A percentile compares a stretch with the other conserved stretches of the same genome.
phyloP scores from a whole-genome alignment of 1,140 invertebrate genomes.

The Triops cancriformis region DNA sequence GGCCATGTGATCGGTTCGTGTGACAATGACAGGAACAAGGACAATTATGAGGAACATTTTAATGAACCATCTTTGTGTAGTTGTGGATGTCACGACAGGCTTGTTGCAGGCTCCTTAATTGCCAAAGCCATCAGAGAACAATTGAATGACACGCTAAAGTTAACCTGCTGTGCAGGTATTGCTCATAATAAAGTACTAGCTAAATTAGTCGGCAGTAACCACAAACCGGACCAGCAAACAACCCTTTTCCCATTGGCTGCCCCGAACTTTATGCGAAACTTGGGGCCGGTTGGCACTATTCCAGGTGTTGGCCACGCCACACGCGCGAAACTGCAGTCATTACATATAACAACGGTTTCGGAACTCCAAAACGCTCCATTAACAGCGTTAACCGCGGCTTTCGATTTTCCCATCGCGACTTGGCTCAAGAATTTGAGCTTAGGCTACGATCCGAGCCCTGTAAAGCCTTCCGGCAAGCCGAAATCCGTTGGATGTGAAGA shows the following conservation, averaged over 20 bases:
- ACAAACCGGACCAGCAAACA: slow-evolving; percentile 75
- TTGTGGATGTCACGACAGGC: slow-evolving; percentile 58
- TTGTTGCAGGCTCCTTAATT: slow-evolving; percentile 56
- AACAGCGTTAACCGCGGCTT: slow-evolving; percentile 48
- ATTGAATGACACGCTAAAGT: slow-evolving; percentile 53
- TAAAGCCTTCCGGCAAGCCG: slow-evolving; percentile 59
- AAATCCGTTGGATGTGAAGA: slow-evolving; percentile 65
- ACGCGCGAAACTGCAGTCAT: slow-evolving; percentile 49
- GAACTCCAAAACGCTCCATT: slow-evolving; percentile 55
- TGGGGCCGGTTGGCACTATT: slow-evolving; percentile 49
- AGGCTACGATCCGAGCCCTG: slow-evolving; percentile 57
- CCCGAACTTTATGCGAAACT: slow-evolving; percentile 52
- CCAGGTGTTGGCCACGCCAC: slow-evolving; percentile 64
- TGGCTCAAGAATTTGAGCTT: slow-evolving; percentile 56
- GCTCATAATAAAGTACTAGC: slow-evolving; percentile 73
- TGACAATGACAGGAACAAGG: slow-evolving; percentile 29
- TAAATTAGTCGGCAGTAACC: slow-evolving; percentile 59
- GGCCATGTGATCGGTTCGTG: slow-evolving; percentile 42
- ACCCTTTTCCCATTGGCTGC: slow-evolving; percentile 58
- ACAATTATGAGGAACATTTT: slow-evolving; percentile 31
- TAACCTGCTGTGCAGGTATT: slow-evolving; percentile 71
- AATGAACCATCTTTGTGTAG: slow-evolving; percentile 46
- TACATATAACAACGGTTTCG: slow-evolving; percentile 53
- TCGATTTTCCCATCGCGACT: slow-evolving; percentile 56
- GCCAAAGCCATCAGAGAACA: slow-evolving; percentile 58